Base-by-base conservation (phyloP, 92 coral and sea anemone genomes). In the Diadumene lineata region DNA sequence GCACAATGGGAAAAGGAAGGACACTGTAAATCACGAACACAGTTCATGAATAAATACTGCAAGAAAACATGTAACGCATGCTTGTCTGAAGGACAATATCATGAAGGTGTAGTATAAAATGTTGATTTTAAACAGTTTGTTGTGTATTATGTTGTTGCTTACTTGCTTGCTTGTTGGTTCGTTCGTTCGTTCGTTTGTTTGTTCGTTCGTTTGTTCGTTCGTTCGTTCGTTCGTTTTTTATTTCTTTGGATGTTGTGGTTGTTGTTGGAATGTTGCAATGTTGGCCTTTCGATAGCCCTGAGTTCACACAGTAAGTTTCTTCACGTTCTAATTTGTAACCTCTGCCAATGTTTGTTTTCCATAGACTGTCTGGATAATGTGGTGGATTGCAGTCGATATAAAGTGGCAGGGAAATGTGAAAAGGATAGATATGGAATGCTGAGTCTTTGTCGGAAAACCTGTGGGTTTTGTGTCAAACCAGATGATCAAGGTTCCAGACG, bases 1-100 rank as follows among this genome's bases (percentile, higher is more conserved):
- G 67, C 62, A 43, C 90, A 89, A 8, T 91, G 97, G 97, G 70
- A 80, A 31, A 86, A 86, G 64, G 81, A 85, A 25, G 92, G 92
- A 27, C 88, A 81, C 78, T 91, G 97, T 82, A 77, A 64, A 34
- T 50, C 81, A 24, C 73, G 66, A 63, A 77, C 55, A 27, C 43
- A 73, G 9, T 91, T 79, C 29, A 91, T 91, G 97, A 65, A 86
- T 60, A 77, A 64, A 27, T 87, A 87, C 70, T 91, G 97, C 71
- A 85, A 76, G 44, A 80, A 80, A 55, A 91, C 92, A 62, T 91
- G 97, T 48, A 81, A 80, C n/a, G 24, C 70, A 38, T 91, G 97
- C 50, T 28, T 80, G 16, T 56, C 74, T 65, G 44, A 43, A 29
- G 68, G 19, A 38, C 29, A 62, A 15, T 22, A 17, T 7, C 50